phyloP scores from a whole-genome alignment of 2,113 vertebrate genomes.

The Siphamia tubifer region DNA sequence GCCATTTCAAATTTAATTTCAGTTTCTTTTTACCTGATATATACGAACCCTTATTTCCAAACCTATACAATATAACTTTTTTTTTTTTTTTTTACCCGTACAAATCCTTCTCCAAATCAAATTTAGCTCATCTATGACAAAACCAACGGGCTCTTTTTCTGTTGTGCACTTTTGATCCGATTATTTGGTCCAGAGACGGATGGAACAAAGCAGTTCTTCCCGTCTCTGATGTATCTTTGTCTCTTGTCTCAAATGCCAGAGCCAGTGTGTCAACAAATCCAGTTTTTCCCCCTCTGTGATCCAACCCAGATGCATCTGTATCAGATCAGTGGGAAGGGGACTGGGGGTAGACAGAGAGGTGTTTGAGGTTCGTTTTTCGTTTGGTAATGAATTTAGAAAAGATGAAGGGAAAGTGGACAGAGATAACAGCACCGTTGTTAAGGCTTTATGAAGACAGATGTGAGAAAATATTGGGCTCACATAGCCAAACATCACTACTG shows the following conservation, averaged over 20 bases:
- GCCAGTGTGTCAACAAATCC: constrained; percentile 43
- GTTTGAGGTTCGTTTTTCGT: constrained; percentile 26
- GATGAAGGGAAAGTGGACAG: constrained; percentile 36
- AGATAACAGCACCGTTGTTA: constrained; percentile 30
- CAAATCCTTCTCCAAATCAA: constrained; percentile 42
- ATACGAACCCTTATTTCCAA: neutral
- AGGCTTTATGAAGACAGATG: constrained; percentile 40
- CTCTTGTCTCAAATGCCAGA: constrained; percentile 58
- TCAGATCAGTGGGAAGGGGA: constrained; percentile 32
- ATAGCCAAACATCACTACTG: constrained; percentile 22
- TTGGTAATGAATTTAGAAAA: constrained; percentile 33
- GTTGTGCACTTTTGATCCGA: constrained; percentile 55
- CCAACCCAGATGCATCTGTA: constrained; percentile 56
- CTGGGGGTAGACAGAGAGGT: constrained; percentile 3
- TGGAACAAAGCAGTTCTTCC: constrained; percentile 50
- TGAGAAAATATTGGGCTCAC: constrained; percentile 21
- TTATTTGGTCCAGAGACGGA: constrained; percentile 53
- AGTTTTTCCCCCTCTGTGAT: constrained; percentile 37
- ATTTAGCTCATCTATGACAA: constrained; percentile 35
- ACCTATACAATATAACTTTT: neutral
- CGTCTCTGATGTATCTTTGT: constrained; percentile 52
- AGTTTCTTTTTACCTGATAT: neutral
- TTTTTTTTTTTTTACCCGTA: neutral
- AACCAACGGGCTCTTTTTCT: constrained; percentile 48
- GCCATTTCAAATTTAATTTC: neutral